phyloP scores from a whole-genome alignment of 2,113 vertebrate species.

The Oreochromis spilurus region DNA sequence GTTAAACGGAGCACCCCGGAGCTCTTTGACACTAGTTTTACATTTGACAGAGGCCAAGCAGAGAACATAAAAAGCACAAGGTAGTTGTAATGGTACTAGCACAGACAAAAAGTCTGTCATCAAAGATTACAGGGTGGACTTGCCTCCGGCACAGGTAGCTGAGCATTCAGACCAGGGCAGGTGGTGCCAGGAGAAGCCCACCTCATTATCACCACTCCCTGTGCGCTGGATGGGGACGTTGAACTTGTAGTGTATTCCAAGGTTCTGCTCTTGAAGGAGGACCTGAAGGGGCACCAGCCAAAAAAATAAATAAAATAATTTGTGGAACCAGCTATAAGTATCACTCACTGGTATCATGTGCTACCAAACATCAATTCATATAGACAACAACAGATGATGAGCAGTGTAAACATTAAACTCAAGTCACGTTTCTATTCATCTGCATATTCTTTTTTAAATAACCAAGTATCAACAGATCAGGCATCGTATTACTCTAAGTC shows the following conservation, averaged over 20 bases:
- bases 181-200: constrained; percentile 92
- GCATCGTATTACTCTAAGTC: background rate
- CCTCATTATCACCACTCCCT: constrained; percentile 95
- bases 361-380: background rate
- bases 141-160: constrained; percentile 93
- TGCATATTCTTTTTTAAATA: background rate
- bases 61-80: background rate
- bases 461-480: background rate
- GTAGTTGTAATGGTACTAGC: background rate
- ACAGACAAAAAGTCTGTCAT: background rate
- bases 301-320: background rate
- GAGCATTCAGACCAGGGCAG: constrained; percentile 96
- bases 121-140: constrained; percentile 14
- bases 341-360: background rate
- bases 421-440: background rate
- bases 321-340: background rate
- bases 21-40: background rate
- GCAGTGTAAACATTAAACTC: background rate
- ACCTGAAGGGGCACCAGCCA: constrained; percentile 72
- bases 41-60: background rate
- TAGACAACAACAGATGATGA: background rate
- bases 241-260: constrained; percentile 95
- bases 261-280: constrained; percentile 95
- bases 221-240: constrained; percentile 92
- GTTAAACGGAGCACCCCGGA: background rate